Conservation (phyloP, 2,888 invertebrate species). For the Crocallis elinguaria region DNA sequence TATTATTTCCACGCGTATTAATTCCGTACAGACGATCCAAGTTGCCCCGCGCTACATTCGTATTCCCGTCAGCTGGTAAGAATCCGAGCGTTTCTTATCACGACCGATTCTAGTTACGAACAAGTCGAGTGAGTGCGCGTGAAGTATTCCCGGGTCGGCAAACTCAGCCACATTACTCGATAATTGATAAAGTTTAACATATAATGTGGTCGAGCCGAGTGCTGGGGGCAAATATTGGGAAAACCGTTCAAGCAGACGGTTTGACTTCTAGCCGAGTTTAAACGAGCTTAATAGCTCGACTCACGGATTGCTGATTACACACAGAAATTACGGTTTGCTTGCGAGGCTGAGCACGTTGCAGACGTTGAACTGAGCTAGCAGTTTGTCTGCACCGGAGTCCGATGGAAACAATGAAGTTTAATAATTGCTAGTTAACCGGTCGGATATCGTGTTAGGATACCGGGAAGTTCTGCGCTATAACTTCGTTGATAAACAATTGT, state of each 20-base stretch:
- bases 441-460: constrained; percentile 22
- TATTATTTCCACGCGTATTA: constrained; percentile 40
- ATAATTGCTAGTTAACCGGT: constrained; percentile 25
- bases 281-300: constrained; percentile 57
- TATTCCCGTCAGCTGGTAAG: constrained; percentile 44
- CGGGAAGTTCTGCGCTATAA: not conserved
- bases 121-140: constrained; percentile 53
- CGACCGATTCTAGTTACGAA: constrained; percentile 49
- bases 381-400: constrained; percentile 21
- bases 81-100: constrained; percentile 57
- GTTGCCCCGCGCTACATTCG: constrained; percentile 39
- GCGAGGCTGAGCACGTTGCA: constrained; percentile 32
- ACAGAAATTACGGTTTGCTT: constrained; percentile 56
- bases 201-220: constrained; percentile 51
- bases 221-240: constrained; percentile 63
- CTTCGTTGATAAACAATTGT: constrained; percentile 10
- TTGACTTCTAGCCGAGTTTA: constrained; percentile 49
- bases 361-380: constrained; percentile 27
- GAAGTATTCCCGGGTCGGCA: constrained; percentile 60
- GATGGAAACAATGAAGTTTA: constrained; percentile 27
- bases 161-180: constrained; percentile 72
- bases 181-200: constrained; percentile 77
- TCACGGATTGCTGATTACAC: constrained; percentile 62
- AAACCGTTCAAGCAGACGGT: constrained; percentile 58
- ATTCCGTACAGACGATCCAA: constrained; percentile 35